Evolutionary conservation across 2,113 vertebrate species (phyloP), one percentile per base, ranked within the genome.

Genomic region (Gobius niger): DNA sequence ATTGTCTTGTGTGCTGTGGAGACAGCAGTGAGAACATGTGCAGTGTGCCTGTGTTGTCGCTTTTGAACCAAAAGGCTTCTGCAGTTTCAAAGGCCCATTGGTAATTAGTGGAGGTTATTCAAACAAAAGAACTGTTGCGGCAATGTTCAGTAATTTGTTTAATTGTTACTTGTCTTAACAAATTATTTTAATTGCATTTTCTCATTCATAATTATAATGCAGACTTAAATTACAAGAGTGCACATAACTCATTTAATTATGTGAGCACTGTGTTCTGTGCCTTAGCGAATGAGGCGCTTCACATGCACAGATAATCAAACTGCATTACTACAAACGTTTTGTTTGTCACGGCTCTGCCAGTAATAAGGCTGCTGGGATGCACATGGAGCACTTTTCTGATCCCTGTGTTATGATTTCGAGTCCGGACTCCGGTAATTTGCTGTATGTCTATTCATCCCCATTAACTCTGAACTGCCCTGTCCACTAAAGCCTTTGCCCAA

Each of bases 1-100:
- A 59, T 69, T 64, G n/a, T 14, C 13, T 44, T 63, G 68, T 74
- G 66, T 76, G 65, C 56, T 57, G 47, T 9, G 60, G 54, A 56
- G 10, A 14, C 56, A 44, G 56, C 54, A 14, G 16, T 56, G 52
- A 57, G 47, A 68, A 67, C 60, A 65, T 44, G 9, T 68, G 34
- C 14, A 1, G 7, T 60, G 42, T 65, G 50, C 53, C 24, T 44
- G 34, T 46, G 15, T 67, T 18, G 54, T 76, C 41, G 42, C 60
- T 14, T 72, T 68, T 9, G 16, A 49, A 41, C 41, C 9, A 40
- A 56, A 60, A 47, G 68, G 59, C n/a, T 12, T 16, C 44, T 18
- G 6, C 44, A 7, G 49, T 57, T 64, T 54, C 11, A 40, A 71
- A 67, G 42, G 18, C 15, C 14, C 44, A 44, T 52, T 16, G 1